Conservation (phyloP, 2,888 invertebrate species). For the Heliconius erato region DNA sequence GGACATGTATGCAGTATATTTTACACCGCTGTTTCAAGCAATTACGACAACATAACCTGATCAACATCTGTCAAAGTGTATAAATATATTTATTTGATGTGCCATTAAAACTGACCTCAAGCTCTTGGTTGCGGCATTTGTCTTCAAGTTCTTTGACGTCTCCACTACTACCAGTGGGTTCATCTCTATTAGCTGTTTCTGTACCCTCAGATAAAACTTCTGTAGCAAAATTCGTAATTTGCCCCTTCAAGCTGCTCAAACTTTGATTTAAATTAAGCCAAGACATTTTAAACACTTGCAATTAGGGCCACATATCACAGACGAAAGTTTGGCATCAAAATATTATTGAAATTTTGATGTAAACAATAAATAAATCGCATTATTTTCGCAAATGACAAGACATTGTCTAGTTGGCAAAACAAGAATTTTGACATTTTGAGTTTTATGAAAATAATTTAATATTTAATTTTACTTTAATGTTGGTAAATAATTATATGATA, state of each 20-base stretch:
- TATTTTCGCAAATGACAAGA: constrained; percentile 80
- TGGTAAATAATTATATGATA: not conserved
- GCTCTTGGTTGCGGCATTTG: constrained; percentile 86
- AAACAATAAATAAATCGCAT: constrained; percentile 81
- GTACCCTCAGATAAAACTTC: constrained; percentile 93
- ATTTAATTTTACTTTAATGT: not conserved
- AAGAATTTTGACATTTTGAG: constrained; percentile 58
- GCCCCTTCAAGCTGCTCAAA: constrained; percentile 92
- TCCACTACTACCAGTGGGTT: constrained; percentile 58
- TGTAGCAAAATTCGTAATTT: constrained; percentile 94
- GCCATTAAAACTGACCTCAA: constrained; percentile 80
- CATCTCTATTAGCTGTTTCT: constrained; percentile 76
- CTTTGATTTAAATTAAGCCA: constrained; percentile 89
- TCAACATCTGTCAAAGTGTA: constrained; percentile 67
- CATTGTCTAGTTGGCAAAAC: constrained; percentile 85
- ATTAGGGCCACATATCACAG: constrained; percentile 71
- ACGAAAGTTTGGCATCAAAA: constrained; percentile 58
- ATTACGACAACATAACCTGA: constrained; percentile 80
- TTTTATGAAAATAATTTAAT: constrained; percentile 18
- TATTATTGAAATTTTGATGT: constrained; percentile 62
- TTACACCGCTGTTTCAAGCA: constrained; percentile 47
- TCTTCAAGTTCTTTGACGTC: constrained; percentile 83
- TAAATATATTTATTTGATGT: constrained; percentile 39
- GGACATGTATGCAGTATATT: constrained; percentile 14
- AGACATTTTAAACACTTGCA: constrained; percentile 82